Conservation (phyloP, 1,140 invertebrate genomes). For the Oncopeltus fasciatus region DNA sequence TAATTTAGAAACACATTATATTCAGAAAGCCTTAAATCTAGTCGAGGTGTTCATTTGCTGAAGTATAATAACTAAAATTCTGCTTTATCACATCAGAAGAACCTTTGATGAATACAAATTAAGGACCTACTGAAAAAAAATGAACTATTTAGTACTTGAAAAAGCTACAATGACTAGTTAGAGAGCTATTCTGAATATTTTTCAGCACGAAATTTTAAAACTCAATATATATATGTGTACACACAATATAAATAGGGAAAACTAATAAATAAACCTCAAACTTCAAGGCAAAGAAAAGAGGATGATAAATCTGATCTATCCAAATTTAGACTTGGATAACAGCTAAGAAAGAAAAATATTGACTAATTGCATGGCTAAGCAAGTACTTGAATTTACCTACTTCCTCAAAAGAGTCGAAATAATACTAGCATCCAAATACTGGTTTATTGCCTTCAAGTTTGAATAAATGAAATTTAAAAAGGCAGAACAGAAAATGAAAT, state of each 20-base stretch:
- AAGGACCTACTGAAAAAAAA: too few species aligned
- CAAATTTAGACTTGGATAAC: not conserved
- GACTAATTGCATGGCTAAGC: too few species aligned
- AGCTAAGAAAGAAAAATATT: too few species aligned
- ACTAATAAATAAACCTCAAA: not conserved
- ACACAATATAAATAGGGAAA: not conserved
- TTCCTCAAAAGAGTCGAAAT: too few species aligned
- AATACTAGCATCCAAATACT: too few species aligned
- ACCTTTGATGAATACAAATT: too few species aligned
- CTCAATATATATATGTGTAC: not conserved
- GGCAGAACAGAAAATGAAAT: too few species aligned
- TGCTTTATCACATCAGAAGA: too few species aligned
- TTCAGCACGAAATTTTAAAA: not conserved
- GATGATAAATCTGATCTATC: not conserved
- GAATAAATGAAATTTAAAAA: too few species aligned
- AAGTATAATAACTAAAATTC: too few species aligned
- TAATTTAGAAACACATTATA: not conserved
- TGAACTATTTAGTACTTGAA: not conserved
- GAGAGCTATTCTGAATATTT: not conserved
- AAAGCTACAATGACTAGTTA: not conserved
- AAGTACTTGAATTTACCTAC: too few species aligned
- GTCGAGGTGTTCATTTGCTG: not conserved
- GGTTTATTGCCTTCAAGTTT: too few species aligned
- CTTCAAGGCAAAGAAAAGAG: not conserved
- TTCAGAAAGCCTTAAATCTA: not conserved